Evolutionary conservation across 2,113 vertebrate genomes (phyloP).

Genomic region (Ageneiosus marmoratus): DNA sequence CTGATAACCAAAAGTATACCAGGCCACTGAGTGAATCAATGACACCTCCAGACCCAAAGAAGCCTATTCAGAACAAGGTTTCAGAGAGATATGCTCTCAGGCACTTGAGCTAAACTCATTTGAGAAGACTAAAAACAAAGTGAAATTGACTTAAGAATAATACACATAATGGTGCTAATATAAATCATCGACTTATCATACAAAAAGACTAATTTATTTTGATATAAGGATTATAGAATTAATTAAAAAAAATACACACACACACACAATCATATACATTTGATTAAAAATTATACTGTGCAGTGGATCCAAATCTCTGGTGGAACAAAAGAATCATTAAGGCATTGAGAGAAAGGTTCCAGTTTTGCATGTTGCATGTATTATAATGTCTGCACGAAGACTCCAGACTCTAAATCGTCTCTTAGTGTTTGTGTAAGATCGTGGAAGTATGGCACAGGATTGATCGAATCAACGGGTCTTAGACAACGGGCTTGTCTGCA

Average conservation of each 20-base stretch:
- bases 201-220: conserved; percentile 49
- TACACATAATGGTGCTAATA: conserved; percentile 51
- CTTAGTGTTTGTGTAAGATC: conserved; percentile 50
- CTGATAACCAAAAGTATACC: conserved; percentile 24
- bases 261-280: conserved; percentile 46
- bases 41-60: conserved; percentile 8
- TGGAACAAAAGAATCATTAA: conserved; percentile 43
- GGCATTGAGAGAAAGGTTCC: conserved; percentile 44
- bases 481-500: conserved; percentile 20
- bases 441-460: conserved; percentile 47
- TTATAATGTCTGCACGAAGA: conserved; percentile 17
- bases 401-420: neutral
- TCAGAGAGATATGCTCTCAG: conserved; percentile 34
- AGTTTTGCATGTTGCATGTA: conserved; percentile 18
- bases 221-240: conserved; percentile 54
- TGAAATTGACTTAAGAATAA: conserved; percentile 51
- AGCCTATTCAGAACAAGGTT: conserved; percentile 17
- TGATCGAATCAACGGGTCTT: neutral
- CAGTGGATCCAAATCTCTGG: conserved; percentile 48
- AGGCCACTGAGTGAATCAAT: conserved; percentile 19
- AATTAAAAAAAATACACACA: conserved; percentile 39
- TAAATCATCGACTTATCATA: conserved; percentile 48
- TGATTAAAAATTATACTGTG: conserved; percentile 52
- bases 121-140: conserved; percentile 45
- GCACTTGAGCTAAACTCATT: conserved; percentile 43